phyloP scores from a whole-genome alignment of 2,888 invertebrate species.

The Hololepta plana region DNA sequence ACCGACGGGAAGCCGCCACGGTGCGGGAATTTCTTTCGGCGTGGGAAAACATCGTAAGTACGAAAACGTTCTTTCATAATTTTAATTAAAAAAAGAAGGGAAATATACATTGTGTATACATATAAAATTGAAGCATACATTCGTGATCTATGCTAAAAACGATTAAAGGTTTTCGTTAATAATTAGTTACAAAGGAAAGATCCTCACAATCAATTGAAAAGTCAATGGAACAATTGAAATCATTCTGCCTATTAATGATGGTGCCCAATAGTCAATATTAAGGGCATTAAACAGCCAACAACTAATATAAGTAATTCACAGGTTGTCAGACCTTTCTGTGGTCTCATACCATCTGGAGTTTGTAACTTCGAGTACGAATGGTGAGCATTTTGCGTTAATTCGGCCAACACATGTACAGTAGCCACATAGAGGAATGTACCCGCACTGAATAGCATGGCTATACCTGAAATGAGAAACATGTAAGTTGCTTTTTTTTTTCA shows the following conservation, averaged over 20 bases:
- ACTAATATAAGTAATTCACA: constrained; percentile 71
- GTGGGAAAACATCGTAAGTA: no score
- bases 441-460: constrained; percentile 97
- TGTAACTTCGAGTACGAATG: constrained; percentile 22
- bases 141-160: no score
- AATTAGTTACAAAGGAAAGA: no score
- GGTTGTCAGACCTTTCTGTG: constrained; percentile 39
- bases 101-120: no score
- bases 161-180: no score
- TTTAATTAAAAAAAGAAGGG: constrained; percentile 1
- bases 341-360: constrained; percentile 13
- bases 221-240: no score
- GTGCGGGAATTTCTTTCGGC: no score
- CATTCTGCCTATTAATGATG: constrained; percentile 43
- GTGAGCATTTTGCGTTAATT: constrained; percentile 48
- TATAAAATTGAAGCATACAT: no score
- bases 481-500: background rate
- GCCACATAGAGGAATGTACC: constrained; percentile 98
- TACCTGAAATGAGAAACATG: constrained; percentile 30
- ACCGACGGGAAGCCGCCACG: no score
- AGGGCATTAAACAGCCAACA: constrained; percentile 72
- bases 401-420: constrained; percentile 95
- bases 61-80: constrained; percentile 1
- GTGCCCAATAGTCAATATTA: constrained; percentile 82
- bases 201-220: no score